Conservation (phyloP, 2,113 vertebrate species). For the Notothenia rossii region DNA sequence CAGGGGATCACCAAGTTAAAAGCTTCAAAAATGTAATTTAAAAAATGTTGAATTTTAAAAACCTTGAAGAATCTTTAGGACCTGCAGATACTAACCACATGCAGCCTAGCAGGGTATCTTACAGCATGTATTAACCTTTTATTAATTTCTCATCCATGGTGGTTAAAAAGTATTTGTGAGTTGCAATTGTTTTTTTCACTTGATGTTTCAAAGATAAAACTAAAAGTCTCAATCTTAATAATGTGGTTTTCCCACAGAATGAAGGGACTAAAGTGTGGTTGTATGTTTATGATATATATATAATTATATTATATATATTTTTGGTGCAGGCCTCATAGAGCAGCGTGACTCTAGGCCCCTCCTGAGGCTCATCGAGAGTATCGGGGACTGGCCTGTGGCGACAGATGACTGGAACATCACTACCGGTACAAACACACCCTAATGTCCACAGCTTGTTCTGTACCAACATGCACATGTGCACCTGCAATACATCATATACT, state of each 20-base stretch:
- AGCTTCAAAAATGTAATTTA: background rate
- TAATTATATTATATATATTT: background rate
- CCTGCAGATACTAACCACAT: background rate
- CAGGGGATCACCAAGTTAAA: background rate
- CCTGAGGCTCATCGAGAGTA: slow-evolving; percentile 84
- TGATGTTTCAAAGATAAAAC: background rate
- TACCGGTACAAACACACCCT: slow-evolving; percentile 68
- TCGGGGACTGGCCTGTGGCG: slow-evolving; percentile 95
- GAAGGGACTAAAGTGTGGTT: background rate
- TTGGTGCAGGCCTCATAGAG: slow-evolving; percentile 89
- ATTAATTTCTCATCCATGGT: background rate
- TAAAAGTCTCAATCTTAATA: background rate
- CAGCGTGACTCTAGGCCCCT: slow-evolving; percentile 91
- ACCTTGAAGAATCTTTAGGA: background rate
- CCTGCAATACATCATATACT: slow-evolving; percentile 17
- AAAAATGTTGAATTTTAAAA: background rate
- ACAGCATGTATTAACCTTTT: background rate
- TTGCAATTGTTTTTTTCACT: background rate
- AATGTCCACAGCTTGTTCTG: slow-evolving; percentile 6
- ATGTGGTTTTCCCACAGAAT: background rate
- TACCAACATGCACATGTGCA: slow-evolving; percentile 18
- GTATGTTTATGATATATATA: background rate
- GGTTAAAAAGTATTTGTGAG: background rate
- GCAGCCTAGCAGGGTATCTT: background rate
- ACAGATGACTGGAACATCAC: slow-evolving; percentile 88